Evolutionary conservation across 2,797 vertebrate genomes (phyloP).

Genomic region (Pristis pectinata): DNA sequence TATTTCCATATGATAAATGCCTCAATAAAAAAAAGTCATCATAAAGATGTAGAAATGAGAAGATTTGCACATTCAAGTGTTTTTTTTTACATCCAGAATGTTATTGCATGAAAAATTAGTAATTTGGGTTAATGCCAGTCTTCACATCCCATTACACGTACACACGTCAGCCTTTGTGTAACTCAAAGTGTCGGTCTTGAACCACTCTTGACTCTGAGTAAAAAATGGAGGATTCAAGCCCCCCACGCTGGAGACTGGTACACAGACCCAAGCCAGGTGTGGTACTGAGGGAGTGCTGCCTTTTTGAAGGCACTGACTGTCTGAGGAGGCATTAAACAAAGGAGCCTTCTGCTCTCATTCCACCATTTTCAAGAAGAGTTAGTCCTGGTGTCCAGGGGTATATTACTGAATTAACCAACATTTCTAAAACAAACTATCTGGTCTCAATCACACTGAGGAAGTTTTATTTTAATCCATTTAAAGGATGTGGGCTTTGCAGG

Average conservation of each 20-base stretch:
- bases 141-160: neutral
- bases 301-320: neutral
- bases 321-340: neutral
- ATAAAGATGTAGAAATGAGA: slow-evolving; percentile 30
- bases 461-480: no score
- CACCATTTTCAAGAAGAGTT: neutral
- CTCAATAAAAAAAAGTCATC: neutral
- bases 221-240: neutral
- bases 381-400: neutral
- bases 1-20: slow-evolving; percentile 32
- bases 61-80: slow-evolving; percentile 16
- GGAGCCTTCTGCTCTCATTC: neutral
- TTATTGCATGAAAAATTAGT: slow-evolving; percentile 4
- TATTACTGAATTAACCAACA: neutral
- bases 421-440: neutral
- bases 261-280: neutral
- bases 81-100: neutral
- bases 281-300: neutral
- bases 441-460: neutral
- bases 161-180: neutral
- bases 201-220: neutral
- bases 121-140: neutral
- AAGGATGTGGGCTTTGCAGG: no score
- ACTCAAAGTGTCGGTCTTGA: neutral
- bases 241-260: neutral